Conservation (phyloP, 2,113 vertebrate genomes). For the Pogonocichla stellata region DNA sequence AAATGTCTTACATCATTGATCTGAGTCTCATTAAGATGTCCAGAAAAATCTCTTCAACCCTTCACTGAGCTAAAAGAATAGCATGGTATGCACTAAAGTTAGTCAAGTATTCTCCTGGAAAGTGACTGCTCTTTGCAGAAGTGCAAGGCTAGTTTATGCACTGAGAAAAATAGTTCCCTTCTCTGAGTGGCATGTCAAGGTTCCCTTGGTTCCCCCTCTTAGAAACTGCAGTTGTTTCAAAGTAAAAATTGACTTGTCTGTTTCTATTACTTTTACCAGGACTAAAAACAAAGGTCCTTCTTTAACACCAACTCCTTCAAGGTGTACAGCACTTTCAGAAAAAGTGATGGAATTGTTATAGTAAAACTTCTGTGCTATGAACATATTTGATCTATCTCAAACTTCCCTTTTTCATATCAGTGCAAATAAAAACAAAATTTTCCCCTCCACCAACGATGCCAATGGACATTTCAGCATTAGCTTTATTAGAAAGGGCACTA, state of each 20-base stretch:
- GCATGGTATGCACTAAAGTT: background rate
- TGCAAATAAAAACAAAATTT: background rate
- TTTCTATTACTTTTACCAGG: background rate
- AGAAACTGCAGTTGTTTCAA: background rate
- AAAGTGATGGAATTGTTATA: background rate
- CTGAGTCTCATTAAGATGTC: conserved; percentile 22
- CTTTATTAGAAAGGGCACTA: background rate
- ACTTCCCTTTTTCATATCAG: background rate
- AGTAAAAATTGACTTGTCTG: background rate
- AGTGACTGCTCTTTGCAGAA: background rate
- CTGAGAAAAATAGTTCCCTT: background rate
- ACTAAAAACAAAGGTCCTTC: background rate
- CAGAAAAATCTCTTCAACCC: background rate
- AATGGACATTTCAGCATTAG: background rate
- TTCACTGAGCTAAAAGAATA: conserved; percentile 29
- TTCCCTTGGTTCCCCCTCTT: background rate
- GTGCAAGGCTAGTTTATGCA: background rate
- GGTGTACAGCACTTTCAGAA: background rate
- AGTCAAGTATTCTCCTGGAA: background rate
- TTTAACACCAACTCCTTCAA: background rate
- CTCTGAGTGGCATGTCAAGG: background rate
- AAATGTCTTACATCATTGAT: conserved; percentile 40
- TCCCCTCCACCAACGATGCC: background rate
- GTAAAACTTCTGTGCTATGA: background rate
- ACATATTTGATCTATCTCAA: background rate